These are phyloP conservation scores for Sparidentex hasta DNA, from an alignment of 2,797 vertebrate species.

Conservation along the genomic window DNA sequence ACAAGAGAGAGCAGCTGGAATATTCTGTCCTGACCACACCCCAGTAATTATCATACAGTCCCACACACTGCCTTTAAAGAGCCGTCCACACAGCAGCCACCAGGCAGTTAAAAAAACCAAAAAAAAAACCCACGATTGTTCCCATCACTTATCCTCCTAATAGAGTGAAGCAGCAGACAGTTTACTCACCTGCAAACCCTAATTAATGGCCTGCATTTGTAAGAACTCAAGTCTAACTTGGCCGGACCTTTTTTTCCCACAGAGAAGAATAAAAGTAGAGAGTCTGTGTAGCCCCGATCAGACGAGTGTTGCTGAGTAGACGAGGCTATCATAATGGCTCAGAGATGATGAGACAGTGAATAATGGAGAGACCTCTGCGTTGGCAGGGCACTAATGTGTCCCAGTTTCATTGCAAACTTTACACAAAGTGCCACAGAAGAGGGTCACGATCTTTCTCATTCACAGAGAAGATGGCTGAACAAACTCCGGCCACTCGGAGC, in stretches of 20 bases:
- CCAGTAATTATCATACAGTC: background rate
- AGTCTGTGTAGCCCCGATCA: constrained; percentile 48
- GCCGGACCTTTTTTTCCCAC: constrained; percentile 12
- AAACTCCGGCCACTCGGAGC: background rate
- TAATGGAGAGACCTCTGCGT: constrained; percentile 47
- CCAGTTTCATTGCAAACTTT: constrained; percentile 53
- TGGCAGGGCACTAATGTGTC: constrained; percentile 49
- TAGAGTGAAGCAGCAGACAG: constrained; percentile 37
- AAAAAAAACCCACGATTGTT: constrained; percentile 25
- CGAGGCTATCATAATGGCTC: constrained; percentile 50
- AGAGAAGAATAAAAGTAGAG: constrained; percentile 44
- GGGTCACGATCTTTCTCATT: background rate
- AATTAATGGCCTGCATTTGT: constrained; percentile 44
- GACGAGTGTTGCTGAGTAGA: constrained; percentile 50
- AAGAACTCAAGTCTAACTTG: constrained; percentile 14
- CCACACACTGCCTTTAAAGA: constrained; percentile 47
- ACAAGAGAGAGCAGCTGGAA: background rate
- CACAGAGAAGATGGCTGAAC: background rate
- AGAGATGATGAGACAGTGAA: constrained; percentile 56
- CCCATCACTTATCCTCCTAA: constrained; percentile 48
- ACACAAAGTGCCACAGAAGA: background rate
- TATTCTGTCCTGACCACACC: background rate
- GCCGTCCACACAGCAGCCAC: constrained; percentile 58
- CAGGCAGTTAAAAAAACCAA: constrained; percentile 61
- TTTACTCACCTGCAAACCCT: constrained; percentile 54